A percentile compares a stretch with the other conserved stretches of the same genome.
These are phyloP conservation scores for Cuculus canorus DNA, from an alignment of 2,797 vertebrate species.

Conservation along the genomic window DNA sequence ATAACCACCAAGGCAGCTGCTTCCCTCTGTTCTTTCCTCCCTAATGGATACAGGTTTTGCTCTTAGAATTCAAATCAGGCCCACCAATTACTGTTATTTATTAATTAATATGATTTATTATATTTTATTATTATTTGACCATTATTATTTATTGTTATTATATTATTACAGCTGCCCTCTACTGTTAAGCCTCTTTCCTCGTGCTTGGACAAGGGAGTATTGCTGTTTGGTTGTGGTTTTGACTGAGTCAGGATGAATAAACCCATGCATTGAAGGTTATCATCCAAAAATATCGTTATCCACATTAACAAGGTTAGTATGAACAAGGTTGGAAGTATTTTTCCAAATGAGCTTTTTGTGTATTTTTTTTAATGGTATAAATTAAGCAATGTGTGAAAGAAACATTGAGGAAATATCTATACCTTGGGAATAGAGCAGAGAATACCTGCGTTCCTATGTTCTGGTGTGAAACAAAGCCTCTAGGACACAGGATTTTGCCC, in stretches of 20 bases:
- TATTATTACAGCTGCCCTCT: constrained; percentile 1
- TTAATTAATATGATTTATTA: not conserved
- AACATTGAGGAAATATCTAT: not conserved
- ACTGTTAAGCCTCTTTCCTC: not conserved
- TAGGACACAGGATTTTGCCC: not conserved
- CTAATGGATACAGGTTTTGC: not conserved
- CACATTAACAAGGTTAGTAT: not conserved
- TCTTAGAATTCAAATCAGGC: not conserved
- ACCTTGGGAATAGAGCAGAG: not conserved
- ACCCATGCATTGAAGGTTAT: not conserved
- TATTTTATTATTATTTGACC: not conserved
- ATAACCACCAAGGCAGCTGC: not conserved
- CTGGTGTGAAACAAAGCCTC: not conserved
- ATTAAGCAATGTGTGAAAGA: not conserved
- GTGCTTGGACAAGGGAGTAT: not conserved
- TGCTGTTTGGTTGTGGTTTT: not conserved
- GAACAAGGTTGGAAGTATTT: not conserved
- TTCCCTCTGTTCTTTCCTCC: not conserved
- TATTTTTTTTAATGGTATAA: too few relatives aligned
- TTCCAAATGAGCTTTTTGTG: too few relatives aligned
- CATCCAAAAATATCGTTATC: not conserved
- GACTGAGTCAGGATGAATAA: not conserved
- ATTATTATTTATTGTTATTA: fast-evolving
- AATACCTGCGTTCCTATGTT: not conserved
- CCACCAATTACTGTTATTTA: not conserved